phyloP scores from a whole-genome alignment of 2,113 vertebrate species.

The Corynorhinus townsendii region DNA sequence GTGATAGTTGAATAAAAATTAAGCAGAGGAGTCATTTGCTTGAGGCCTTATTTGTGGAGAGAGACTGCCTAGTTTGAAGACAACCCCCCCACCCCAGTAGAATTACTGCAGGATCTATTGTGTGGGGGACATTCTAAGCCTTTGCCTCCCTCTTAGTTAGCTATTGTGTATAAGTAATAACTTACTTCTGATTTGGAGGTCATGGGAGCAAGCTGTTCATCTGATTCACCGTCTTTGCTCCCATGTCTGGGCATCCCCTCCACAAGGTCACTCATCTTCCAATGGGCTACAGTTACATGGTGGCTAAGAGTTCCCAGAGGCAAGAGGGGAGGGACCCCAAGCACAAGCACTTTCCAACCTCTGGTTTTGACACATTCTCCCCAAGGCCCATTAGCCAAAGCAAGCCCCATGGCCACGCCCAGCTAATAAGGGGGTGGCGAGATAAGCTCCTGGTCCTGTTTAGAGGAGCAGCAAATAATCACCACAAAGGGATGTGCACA shows the following conservation, averaged over 20 bases:
- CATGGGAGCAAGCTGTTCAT: background rate
- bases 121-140: background rate
- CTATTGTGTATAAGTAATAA: background rate
- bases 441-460: accelerated
- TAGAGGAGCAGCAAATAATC: background rate
- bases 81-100: background rate
- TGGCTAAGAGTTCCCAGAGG: background rate
- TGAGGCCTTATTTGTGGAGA: background rate
- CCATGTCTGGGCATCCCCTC: too few species aligned
- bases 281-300: too few species aligned
- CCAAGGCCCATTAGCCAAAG: background rate
- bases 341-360: background rate
- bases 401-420: background rate
- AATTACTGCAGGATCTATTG: background rate
- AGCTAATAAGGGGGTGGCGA: background rate
- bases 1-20: background rate
- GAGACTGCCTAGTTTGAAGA: background rate
- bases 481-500: accelerated
- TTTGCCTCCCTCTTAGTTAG: background rate
- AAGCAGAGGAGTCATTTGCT: background rate
- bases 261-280: background rate
- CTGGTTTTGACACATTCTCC: background rate
- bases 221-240: background rate
- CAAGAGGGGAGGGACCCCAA: background rate
- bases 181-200: background rate